Conservation (phyloP, 2,888 invertebrate genomes). For the Odontomyia ornata region DNA sequence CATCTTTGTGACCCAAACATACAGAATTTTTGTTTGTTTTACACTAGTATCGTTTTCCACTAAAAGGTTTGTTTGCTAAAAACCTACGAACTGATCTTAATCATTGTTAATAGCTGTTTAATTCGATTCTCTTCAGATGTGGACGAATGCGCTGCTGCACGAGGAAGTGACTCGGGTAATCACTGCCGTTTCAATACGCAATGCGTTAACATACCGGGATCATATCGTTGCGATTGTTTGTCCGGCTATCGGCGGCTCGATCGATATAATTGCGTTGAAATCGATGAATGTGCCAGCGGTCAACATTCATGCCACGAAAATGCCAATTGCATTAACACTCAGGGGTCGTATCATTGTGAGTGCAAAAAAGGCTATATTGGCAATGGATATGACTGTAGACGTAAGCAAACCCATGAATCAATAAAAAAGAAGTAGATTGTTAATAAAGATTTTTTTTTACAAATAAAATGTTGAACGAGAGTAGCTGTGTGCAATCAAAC, state of each 20-base stretch:
- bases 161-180: slow-evolving; percentile 81
- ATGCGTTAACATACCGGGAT: slow-evolving; percentile 84
- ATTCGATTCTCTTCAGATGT: slow-evolving; percentile 70
- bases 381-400: slow-evolving; percentile 81
- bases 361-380: slow-evolving; percentile 78
- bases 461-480: slow-evolving; percentile 27
- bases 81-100: slow-evolving; percentile 32
- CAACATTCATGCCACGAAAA: slow-evolving; percentile 78
- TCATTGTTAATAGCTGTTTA: slow-evolving; percentile 31
- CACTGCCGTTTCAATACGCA: slow-evolving; percentile 86
- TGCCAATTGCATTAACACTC: slow-evolving; percentile 82
- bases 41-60: not conserved
- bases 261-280: slow-evolving; percentile 81
- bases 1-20: not conserved
- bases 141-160: slow-evolving; percentile 79
- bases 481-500: slow-evolving; percentile 81
- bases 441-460: not conserved
- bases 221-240: slow-evolving; percentile 85
- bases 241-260: slow-evolving; percentile 80
- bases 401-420: slow-evolving; percentile 67
- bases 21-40: not conserved
- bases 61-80: slow-evolving; percentile 20
- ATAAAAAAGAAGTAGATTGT: not conserved
- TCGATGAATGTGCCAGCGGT: slow-evolving; percentile 80
- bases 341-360: slow-evolving; percentile 81